These are phyloP conservation scores for Brachystomella parvula DNA, from an alignment of 1,140 invertebrate species.

Conservation along the genomic window DNA sequence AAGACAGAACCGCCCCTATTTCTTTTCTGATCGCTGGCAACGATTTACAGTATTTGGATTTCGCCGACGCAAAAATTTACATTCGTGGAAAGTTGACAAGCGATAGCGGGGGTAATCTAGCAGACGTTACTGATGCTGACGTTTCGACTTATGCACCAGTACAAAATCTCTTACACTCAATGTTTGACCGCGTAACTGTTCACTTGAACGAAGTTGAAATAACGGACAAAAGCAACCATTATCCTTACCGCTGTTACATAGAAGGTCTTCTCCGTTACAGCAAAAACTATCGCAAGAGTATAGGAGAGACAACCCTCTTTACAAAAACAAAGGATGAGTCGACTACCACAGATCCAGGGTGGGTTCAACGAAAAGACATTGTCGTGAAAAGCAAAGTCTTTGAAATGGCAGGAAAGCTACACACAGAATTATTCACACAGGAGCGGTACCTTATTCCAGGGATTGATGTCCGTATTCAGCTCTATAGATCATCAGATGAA, in stretches of 20 bases:
- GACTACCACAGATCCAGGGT: slow-evolving; percentile 37
- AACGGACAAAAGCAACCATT: background rate
- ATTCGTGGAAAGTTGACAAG: background rate
- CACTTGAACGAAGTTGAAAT: slow-evolving; percentile 8
- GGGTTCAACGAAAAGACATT: slow-evolving; percentile 35
- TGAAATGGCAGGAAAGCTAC: slow-evolving; percentile 35
- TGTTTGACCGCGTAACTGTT: background rate
- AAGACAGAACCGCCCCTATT: slow-evolving; percentile 40
- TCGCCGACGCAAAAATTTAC: slow-evolving; percentile 35
- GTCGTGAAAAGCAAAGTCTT: slow-evolving; percentile 32
- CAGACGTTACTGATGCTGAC: background rate
- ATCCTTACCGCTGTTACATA: background rate
- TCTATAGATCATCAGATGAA: slow-evolving; percentile 7
- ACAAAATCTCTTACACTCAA: background rate
- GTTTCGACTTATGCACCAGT: background rate
- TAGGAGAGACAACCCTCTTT: slow-evolving; percentile 19
- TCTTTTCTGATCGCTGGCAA: slow-evolving; percentile 43
- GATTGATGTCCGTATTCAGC: slow-evolving; percentile 23
- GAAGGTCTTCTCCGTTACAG: background rate
- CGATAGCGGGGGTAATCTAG: background rate
- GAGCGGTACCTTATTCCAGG: slow-evolving; percentile 28
- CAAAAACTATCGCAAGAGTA: background rate
- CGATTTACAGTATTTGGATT: slow-evolving; percentile 42
- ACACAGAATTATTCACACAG: slow-evolving; percentile 29
- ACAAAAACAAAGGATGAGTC: slow-evolving; percentile 35